phyloP scores from a whole-genome alignment of 2,113 vertebrate species.

The Cariama cristata region DNA sequence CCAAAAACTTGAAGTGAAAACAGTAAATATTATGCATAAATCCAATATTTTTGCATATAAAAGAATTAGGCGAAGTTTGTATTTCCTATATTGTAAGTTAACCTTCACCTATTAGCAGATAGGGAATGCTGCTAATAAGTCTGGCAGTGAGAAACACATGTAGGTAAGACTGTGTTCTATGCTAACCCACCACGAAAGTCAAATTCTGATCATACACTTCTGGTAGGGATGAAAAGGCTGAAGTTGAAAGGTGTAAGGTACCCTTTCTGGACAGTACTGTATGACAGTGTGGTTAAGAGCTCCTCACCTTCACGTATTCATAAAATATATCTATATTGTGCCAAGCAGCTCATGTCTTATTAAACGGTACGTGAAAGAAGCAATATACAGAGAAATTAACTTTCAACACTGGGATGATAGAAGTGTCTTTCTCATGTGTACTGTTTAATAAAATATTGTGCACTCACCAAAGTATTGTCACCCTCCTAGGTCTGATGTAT shows the following conservation, averaged over 20 bases:
- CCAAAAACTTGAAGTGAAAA: neutral
- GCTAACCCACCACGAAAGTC: neutral
- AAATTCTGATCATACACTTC: neutral
- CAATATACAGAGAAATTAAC: neutral
- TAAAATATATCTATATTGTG: neutral
- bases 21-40: neutral
- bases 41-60: neutral
- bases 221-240: neutral
- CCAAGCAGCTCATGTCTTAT: neutral
- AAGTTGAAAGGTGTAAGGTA: neutral
- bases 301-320: neutral
- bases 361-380: neutral
- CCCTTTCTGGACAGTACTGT: neutral
- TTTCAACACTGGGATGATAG: neutral
- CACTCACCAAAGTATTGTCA: neutral
- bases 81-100: neutral
- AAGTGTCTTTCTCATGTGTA: neutral
- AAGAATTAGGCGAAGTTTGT: neutral
- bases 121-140: neutral
- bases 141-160: neutral
- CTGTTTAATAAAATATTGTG: neutral
- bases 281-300: neutral
- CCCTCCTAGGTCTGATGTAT: neutral
- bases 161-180: neutral
- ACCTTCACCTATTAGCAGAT: neutral